Percentiles rank a stretch among this genome's conserved stretches.
Evolutionary conservation across 2,797 vertebrate species (phyloP).

Genomic region (Neoniphon sammara): DNA sequence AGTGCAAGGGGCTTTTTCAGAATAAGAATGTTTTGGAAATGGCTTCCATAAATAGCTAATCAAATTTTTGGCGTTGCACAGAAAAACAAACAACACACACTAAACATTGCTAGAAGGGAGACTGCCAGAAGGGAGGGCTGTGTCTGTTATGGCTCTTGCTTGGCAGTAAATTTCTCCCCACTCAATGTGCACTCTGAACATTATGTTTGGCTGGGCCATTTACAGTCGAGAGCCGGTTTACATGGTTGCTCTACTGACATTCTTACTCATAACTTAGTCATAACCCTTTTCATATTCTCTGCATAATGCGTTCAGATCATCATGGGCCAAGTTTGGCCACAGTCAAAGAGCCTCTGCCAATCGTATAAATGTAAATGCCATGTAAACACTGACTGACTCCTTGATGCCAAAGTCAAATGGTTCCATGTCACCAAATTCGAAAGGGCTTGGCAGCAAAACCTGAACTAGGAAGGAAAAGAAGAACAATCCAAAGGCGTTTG

Average conservation of each 20-base stretch:
- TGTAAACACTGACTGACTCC: constrained; percentile 50
- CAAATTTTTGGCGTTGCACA: constrained; percentile 12
- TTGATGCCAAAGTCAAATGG: constrained; percentile 63
- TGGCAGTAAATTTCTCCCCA: constrained; percentile 49
- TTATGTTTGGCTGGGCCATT: constrained; percentile 40
- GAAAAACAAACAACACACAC: constrained; percentile 24
- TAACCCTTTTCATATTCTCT: constrained; percentile 50
- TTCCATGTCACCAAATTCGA: constrained; percentile 59
- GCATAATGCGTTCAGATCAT: constrained; percentile 51
- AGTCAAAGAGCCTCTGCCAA: constrained; percentile 47
- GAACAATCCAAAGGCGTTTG: constrained; percentile 28
- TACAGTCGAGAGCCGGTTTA: constrained; percentile 36
- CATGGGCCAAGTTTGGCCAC: constrained; percentile 35
- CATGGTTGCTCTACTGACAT: constrained; percentile 28
- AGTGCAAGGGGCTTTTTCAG: constrained; percentile 21
- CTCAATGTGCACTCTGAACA: constrained; percentile 25
- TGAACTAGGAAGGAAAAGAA: constrained; percentile 10
- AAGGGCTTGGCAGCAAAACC: constrained; percentile 53
- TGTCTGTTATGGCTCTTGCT: constrained; percentile 23
- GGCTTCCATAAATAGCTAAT: constrained; percentile 25
- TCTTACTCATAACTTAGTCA: constrained; percentile 37
- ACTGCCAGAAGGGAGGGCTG: constrained; percentile 18
- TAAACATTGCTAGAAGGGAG: constrained; percentile 16
- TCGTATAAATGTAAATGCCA: constrained; percentile 57
- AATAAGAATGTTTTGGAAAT: constrained; percentile 16